Base-by-base conservation (phyloP, 2,113 vertebrate genomes). In the Datnioides undecimradiatus region DNA sequence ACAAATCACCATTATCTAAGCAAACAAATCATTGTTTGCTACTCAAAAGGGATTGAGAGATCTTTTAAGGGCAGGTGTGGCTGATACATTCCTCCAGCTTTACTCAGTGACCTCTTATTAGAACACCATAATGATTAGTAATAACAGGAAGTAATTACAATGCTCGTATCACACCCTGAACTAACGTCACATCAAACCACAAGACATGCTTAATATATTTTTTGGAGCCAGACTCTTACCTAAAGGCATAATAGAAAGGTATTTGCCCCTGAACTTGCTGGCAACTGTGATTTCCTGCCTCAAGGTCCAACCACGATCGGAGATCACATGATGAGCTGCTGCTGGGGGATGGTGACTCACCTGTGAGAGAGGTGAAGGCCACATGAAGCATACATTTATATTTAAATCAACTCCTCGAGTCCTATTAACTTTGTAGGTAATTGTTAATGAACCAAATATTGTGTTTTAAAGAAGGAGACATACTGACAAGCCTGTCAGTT, bases 181-280 rank as follows among this genome's bases (percentile, higher is more conserved):
- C 3, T 7, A 0, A 4, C 23, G 1, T 43, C 62, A 65, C 2
- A 3, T 7, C 2, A 31, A 2, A 33, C 10, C 0, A 1, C n/a
- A n/a, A n/a, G n/a, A 27, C 6, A 33, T 45, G 33, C 6, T 38
- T 2, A 1, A 16, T 1, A 17, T 59, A 19, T 21, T 45, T 3
- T 21, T 45, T 3, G 1, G 6, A 43, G 2, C 9, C 0, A 23
- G 4, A 21, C 4, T 36, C 83, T 96, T 91, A 99, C 98, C 97
- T 19, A 99, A 92, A 1, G 97, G 97, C 97, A 99, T 99, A 73
- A 99, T 97, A 69, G 98, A 99, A 68, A 99, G 95, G 80, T 99
- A 99, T 96, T 99, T 98, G 1, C 97, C 97, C 25, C 97, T 94
- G 77, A 99, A 99, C 67, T 99, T 99, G 97, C 98, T 99, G 92